Conservation (phyloP, 2,888 invertebrate species). For the Brachyopa scutellaris region DNA sequence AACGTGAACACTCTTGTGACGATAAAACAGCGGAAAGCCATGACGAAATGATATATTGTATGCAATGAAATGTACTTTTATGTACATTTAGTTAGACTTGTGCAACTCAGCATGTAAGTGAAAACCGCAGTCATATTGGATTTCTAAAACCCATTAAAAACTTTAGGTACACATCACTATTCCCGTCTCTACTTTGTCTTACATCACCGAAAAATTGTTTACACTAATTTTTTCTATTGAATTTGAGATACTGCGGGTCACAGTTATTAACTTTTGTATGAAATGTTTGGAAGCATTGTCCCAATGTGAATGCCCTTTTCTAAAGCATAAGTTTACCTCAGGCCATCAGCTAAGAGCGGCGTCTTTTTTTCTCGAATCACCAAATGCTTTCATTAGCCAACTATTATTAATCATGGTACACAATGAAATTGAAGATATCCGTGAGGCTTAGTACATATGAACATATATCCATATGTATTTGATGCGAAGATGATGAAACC, state of each 20-base stretch:
- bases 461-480: no score
- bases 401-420: slow-evolving; percentile 7
- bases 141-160: no score
- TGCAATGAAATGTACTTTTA: no score
- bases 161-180: no score
- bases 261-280: slow-evolving; percentile 5
- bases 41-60: no score
- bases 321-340: not conserved
- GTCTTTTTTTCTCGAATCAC: not conserved
- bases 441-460: slow-evolving; percentile 7
- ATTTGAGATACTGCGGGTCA: not conserved
- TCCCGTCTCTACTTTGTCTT: not conserved
- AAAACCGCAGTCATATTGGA: no score
- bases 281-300: not conserved
- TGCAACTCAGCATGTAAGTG: no score
- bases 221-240: not conserved
- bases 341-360: not conserved
- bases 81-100: no score
- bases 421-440: slow-evolving; percentile 9
- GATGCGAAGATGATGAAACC: slow-evolving; percentile 34
- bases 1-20: no score
- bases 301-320: slow-evolving; percentile 13
- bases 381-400: slow-evolving; percentile 4
- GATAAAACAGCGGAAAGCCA: no score
- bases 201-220: not conserved